Evolutionary conservation across 2,888 invertebrate genomes (phyloP), one percentile per base, ranked within the genome.

Genomic region (Meteorus cinctellus): DNA sequence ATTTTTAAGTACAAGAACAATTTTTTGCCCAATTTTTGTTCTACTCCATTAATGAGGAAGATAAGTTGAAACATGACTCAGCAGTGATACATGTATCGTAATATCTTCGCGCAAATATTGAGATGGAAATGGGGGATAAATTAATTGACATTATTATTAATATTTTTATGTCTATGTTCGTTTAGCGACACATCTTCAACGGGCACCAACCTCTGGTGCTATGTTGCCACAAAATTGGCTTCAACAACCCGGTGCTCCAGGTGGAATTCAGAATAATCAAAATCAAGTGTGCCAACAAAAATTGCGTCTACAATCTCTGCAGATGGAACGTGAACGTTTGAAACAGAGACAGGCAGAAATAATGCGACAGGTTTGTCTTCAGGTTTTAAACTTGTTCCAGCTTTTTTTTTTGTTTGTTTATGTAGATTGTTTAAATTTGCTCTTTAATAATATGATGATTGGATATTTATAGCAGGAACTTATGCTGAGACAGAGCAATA

Each of bases 341-440:
- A 96, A 96, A 90, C 94, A 96, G 86, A 93, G 97, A 83, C 96
- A 96, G 90, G 96, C 96, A 90, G 97, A 97, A 91, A 96, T 97
- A 85, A 93, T 95, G 90, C 92, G 95, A 88, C 96, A 96, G 94
- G 95, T 95, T 90, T 83, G 82, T 70, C 59, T 70, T 55, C 24
- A 62, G 63, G 16, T 29, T 19, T 31, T 31, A 31, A 19, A 41
- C n/a, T 59, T 55, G n/a, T 19, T 76, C 62, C 55, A 51, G 31
- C 29, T 65, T n/a, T 74, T 62, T n/a, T 74, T 62, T 72, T 48
- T 69, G 60, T 31, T 34, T 72, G 10, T 29, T 74, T 65, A 48
- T 71, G 34, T 34, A 41, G 2, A 29, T 34, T 34, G 14, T 55
- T 62, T 36, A 60, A 24, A 19, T 34, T 36, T 14, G 4, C 34